Conservation (phyloP, 2,888 invertebrate genomes). For the Drosophila atripex region DNA sequence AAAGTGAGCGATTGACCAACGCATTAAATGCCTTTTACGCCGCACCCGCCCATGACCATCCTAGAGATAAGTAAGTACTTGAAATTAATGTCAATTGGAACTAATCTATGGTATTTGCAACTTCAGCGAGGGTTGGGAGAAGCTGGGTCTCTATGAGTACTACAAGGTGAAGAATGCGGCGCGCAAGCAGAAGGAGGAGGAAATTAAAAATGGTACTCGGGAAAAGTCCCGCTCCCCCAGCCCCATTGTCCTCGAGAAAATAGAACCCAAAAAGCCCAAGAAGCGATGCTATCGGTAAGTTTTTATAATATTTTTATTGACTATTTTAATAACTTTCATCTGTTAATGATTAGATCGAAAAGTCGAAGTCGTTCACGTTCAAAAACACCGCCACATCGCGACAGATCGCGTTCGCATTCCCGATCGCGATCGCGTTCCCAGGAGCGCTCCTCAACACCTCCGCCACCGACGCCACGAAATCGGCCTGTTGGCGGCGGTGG, state of each 20-base stretch:
- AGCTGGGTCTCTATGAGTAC: constrained; percentile 98
- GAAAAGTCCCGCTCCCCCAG: constrained; percentile 91
- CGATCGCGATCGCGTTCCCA: constrained; percentile 85
- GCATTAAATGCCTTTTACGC: constrained; percentile 99
- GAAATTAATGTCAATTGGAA: neutral
- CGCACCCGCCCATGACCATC: constrained; percentile 96
- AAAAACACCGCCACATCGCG: constrained; percentile 84
- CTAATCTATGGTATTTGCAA: constrained; percentile 26
- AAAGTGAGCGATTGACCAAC: constrained; percentile 94
- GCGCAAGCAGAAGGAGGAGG: constrained; percentile 93
- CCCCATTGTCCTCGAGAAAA: constrained; percentile 89
- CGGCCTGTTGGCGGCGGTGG: constrained; percentile 29
- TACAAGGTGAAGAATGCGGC: constrained; percentile 98
- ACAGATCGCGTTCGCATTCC: constrained; percentile 84
- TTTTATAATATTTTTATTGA: neutral
- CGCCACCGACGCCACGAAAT: constrained; percentile 54
- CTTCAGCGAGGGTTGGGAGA: constrained; percentile 98
- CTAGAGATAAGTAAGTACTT: constrained; percentile 91
- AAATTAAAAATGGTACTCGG: constrained; percentile 89
- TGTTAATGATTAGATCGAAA: constrained; percentile 83
- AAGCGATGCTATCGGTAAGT: constrained; percentile 88
- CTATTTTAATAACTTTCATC: too few species aligned
- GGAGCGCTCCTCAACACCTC: constrained; percentile 54
- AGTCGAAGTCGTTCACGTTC: constrained; percentile 86
- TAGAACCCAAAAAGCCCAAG: constrained; percentile 85